Evolutionary conservation across 2,797 vertebrate species (phyloP).

Genomic region (Austrolebias charrua): DNA sequence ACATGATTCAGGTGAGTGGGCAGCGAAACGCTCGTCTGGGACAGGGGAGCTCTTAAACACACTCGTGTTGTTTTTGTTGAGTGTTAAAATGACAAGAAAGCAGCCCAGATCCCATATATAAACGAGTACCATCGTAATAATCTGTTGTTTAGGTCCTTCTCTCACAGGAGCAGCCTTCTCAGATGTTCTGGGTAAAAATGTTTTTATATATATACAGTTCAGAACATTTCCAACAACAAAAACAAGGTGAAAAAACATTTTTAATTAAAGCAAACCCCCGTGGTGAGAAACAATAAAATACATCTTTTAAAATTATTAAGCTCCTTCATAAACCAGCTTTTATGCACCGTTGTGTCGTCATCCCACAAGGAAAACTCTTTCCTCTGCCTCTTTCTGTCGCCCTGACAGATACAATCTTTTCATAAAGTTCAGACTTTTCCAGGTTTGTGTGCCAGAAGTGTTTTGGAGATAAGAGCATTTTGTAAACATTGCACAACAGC

Average conservation of each 20-base stretch:
- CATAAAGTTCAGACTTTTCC: slow-evolving; percentile 35
- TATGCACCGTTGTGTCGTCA: no score
- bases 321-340: no score
- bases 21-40: slow-evolving; percentile 27
- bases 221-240: no score
- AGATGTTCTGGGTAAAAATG: no score
- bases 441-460: slow-evolving; percentile 40
- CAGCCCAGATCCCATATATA: slow-evolving; percentile 17
- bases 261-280: slow-evolving; percentile 24
- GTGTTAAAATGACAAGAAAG: slow-evolving; percentile 4
- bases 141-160: background rate
- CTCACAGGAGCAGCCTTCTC: background rate
- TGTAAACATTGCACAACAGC: slow-evolving; percentile 64
- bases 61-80: slow-evolving; percentile 10
- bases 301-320: background rate
- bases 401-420: slow-evolving; percentile 60
- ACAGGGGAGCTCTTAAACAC: slow-evolving; percentile 14
- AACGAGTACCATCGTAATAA: slow-evolving; percentile 28
- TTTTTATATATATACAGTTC: no score
- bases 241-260: background rate
- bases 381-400: slow-evolving; percentile 38
- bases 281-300: slow-evolving; percentile 17
- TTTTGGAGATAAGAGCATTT: slow-evolving; percentile 55
- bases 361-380: slow-evolving; percentile 32
- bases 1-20: slow-evolving; percentile 61